Conservation (phyloP, 2,797 vertebrate genomes). For the Linurgus olivaceus region DNA sequence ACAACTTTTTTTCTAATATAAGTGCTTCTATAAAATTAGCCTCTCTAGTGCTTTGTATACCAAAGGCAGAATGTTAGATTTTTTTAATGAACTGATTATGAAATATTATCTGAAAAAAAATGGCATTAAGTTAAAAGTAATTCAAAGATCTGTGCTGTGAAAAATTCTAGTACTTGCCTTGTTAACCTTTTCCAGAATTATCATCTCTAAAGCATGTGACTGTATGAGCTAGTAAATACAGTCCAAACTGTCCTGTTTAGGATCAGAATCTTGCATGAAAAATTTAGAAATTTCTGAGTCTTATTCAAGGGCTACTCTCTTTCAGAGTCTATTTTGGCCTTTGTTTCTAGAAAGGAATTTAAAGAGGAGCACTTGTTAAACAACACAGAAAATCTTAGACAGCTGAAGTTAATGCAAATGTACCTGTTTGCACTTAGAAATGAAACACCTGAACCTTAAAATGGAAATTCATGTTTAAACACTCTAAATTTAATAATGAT, state of each 20-base stretch:
- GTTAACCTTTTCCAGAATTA: not conserved
- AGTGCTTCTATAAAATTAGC: not conserved
- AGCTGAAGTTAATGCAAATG: not conserved
- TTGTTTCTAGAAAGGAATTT: not conserved
- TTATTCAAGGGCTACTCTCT: not conserved
- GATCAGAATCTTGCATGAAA: not conserved
- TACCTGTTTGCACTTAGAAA: not conserved
- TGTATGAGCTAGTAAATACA: not conserved
- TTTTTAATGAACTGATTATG: not conserved
- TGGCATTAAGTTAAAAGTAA: not conserved
- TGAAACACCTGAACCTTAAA: not conserved
- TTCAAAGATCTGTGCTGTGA: not conserved
- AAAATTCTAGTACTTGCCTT: not conserved
- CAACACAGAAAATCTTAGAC: not conserved
- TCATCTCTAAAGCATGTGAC: not conserved
- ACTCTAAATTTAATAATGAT: not conserved
- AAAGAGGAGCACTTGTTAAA: not conserved
- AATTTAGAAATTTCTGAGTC: not conserved
- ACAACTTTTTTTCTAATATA: not conserved
- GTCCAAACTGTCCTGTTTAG: not conserved
- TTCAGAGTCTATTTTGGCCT: not conserved
- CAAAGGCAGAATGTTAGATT: not conserved
- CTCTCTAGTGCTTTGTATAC: not conserved
- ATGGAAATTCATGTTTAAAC: not conserved
- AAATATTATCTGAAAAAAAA: not conserved